Percentiles rank a stretch among this genome's conserved stretches.
Evolutionary conservation across 2,888 invertebrate genomes (phyloP).

Genomic region (Dynastes tityus): DNA sequence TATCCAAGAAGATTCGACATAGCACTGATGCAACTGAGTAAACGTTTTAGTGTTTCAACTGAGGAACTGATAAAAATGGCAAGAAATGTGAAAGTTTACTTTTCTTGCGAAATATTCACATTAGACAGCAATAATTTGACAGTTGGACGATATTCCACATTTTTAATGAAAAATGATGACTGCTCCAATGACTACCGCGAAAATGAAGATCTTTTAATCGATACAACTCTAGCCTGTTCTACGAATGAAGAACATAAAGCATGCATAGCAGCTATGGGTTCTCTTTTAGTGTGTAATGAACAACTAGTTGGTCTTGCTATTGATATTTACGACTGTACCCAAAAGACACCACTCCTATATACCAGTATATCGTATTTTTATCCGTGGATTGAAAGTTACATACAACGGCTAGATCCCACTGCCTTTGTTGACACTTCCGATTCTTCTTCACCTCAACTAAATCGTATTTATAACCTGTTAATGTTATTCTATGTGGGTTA

Average conservation of each 20-base stretch:
- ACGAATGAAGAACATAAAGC: background rate
- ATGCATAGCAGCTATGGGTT: background rate
- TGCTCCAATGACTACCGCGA: background rate
- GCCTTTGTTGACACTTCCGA: background rate
- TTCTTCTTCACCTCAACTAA: background rate
- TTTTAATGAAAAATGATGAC: background rate
- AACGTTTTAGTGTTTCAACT: background rate
- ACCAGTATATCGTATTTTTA: slow-evolving; percentile 24
- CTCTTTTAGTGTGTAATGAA: background rate
- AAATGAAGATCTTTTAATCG: background rate
- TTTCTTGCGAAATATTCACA: background rate
- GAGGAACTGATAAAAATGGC: background rate
- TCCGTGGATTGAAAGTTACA: slow-evolving; percentile 20
- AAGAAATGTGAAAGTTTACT: background rate
- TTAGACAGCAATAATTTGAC: background rate
- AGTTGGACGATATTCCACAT: background rate
- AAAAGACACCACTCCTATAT: background rate
- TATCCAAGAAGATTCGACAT: slow-evolving; percentile 35
- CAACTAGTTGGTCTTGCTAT: slow-evolving; percentile 4
- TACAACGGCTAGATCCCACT: background rate
- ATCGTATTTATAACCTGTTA: background rate
- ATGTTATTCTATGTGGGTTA: background rate
- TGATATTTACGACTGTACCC: background rate
- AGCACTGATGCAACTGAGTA: background rate
- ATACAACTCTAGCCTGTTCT: slow-evolving; percentile 16